Conservation (phyloP, 2,888 invertebrate species). For the Idaea dimidiata region DNA sequence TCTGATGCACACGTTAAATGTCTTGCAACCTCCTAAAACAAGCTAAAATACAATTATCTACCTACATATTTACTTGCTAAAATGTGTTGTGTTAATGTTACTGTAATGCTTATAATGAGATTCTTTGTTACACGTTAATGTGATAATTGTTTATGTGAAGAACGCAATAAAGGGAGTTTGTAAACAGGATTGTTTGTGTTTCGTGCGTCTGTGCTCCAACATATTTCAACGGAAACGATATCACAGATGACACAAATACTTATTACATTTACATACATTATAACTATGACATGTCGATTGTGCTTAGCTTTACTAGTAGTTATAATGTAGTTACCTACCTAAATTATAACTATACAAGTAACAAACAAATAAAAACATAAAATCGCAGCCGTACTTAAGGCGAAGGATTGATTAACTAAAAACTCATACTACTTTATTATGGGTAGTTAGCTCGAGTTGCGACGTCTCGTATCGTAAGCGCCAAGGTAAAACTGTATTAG, state of each 20-base stretch:
- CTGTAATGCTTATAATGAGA: conserved; percentile 36
- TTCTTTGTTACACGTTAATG: conserved; percentile 65
- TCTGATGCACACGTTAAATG: no score
- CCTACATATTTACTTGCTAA: conserved; percentile 13
- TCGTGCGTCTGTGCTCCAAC: conserved; percentile 19
- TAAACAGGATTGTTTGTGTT: conserved; percentile 43
- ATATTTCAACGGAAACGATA: conserved; percentile 30
- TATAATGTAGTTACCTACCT: no score
- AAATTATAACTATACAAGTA: no score
- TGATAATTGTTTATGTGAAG: conserved; percentile 59
- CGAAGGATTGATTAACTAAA: no score
- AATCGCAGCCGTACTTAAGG: no score
- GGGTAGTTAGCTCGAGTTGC: no score
- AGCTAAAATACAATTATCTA: neutral
- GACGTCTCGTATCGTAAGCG: no score
- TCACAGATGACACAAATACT: conserved; percentile 21
- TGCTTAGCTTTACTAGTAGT: neutral
- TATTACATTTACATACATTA: conserved; percentile 16
- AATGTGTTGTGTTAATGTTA: conserved; percentile 33
- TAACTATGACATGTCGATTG: neutral
- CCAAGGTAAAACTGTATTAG: no score
- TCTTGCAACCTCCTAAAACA: neutral
- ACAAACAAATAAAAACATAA: no score
- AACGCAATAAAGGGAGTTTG: conserved; percentile 27
- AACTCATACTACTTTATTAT: no score